Evolutionary conservation across 2,113 vertebrate species (phyloP), one percentile per base, ranked within the genome.

Genomic region (Manacus vitellinus): DNA sequence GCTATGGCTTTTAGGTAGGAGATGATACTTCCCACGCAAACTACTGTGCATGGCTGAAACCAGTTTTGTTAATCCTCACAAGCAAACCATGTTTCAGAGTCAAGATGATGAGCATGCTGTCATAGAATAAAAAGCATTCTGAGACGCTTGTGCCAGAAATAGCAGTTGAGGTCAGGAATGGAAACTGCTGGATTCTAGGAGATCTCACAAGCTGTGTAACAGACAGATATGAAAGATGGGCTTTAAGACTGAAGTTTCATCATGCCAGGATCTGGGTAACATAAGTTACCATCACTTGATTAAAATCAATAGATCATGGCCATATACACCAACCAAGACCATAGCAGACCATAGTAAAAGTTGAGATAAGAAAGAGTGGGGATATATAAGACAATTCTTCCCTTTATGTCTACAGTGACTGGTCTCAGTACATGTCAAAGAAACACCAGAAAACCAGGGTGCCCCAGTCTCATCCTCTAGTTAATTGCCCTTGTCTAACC

Each of bases 181-280:
- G 23, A 62, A 78, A 35, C 30, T 74, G 27, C 14, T 51, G 27
- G 4, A 8, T 25, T 92, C 86, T 55, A 77, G 37, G 25, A 76
- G 37, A 44, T 35, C 21, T 78, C 55, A 51, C 3, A 25, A 55
- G 12, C 27, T 0, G 0, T 33, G 8, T 13, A 46, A 71, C 18
- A 81, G n/a, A 61, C 31, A 33, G 10, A n/a, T 5, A 22, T 22
- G 33, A 41, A 68, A 13, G 21, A 56, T 19, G 24, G 16, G 23
- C 12, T 71, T 81, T 51, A 66, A 70, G 37, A 83, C 8, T 33
- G 31, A 66, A 62, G 35, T 46, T 83, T 62, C 21, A 59, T 33
- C 1, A 0, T 35, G 10, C 12, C 83, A 43, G 14, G 8, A 49
- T 28, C 24, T 56, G 41, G 24, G 5, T 46, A 62, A 81, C 0